phyloP scores from a whole-genome alignment of 2,888 invertebrate species.

The Agriotes lineatus region DNA sequence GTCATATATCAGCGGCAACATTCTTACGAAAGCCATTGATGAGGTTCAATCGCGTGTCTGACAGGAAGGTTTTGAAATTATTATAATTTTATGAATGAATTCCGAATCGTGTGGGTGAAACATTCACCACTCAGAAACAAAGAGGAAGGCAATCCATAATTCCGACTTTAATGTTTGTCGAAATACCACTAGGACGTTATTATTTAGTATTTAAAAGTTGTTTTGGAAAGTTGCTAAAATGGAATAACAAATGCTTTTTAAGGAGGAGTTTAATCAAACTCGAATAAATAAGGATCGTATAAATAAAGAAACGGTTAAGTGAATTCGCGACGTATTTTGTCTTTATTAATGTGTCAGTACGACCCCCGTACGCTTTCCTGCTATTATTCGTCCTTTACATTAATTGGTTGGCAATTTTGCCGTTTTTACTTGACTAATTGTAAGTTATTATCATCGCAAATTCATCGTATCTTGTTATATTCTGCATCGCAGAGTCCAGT shows the following conservation, averaged over 20 bases:
- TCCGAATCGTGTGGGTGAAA: slow-evolving; percentile 36
- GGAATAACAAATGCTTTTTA: slow-evolving; percentile 12
- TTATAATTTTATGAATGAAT: slow-evolving; percentile 62
- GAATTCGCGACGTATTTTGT: slow-evolving; percentile 45
- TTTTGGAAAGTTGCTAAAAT: slow-evolving; percentile 5
- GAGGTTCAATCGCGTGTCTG: slow-evolving; percentile 59
- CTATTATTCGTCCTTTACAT: slow-evolving; percentile 39
- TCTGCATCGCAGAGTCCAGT: slow-evolving; percentile 31
- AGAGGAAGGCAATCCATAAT: slow-evolving; percentile 24
- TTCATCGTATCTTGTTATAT: slow-evolving; percentile 51
- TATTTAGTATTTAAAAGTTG: slow-evolving; percentile 16
- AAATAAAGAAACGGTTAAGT: slow-evolving; percentile 48
- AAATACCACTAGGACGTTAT: slow-evolving; percentile 29
- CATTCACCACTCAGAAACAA: slow-evolving; percentile 39
- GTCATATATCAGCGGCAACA: slow-evolving; percentile 52
- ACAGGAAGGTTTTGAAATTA: slow-evolving; percentile 56
- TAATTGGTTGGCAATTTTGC: slow-evolving; percentile 49
- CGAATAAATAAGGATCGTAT: slow-evolving; percentile 43
- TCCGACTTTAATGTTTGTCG: slow-evolving; percentile 10
- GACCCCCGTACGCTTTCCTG: slow-evolving; percentile 41
- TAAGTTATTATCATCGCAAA: slow-evolving; percentile 52
- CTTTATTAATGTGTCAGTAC: slow-evolving; percentile 44
- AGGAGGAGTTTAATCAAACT: slow-evolving; percentile 39
- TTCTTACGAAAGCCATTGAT: slow-evolving; percentile 59
- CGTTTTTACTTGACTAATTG: slow-evolving; percentile 51